phyloP scores from a whole-genome alignment of 2,888 invertebrate genomes.

The Encarsia formosa region DNA sequence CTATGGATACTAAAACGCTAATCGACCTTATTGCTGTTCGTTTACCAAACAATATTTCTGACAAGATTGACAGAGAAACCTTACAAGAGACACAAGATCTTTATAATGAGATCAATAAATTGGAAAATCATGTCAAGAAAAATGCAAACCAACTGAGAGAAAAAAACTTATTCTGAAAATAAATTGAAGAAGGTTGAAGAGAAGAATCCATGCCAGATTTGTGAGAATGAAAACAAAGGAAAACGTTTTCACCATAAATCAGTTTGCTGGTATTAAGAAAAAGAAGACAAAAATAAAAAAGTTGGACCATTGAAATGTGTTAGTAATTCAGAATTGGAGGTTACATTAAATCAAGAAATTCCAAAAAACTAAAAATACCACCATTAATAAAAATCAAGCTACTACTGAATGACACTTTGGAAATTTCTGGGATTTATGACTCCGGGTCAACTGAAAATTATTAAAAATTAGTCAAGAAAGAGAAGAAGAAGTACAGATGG shows the following conservation, averaged over 20 bases:
- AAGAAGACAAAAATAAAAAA: too few relatives aligned
- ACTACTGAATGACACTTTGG: too few relatives aligned
- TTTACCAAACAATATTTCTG: slow-evolving; percentile 34
- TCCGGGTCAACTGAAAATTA: too few relatives aligned
- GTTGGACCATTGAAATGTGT: too few relatives aligned
- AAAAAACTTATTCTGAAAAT: background rate
- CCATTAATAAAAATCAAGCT: too few relatives aligned
- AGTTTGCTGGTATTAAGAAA: background rate
- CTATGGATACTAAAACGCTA: too few relatives aligned
- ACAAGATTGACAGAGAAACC: slow-evolving; percentile 37
- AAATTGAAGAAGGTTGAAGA: background rate
- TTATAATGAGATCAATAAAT: slow-evolving; percentile 36
- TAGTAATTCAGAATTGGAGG: background rate
- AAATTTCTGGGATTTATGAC: too few relatives aligned
- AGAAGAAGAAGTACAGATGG: too few relatives aligned
- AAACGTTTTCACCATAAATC: background rate
- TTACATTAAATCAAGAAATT: background rate
- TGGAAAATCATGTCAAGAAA: slow-evolving; percentile 33
- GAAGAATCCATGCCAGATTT: background rate
- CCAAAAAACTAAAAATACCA: too few relatives aligned
- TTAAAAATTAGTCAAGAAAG: too few relatives aligned
- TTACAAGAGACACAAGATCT: slow-evolving; percentile 35
- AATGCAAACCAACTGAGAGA: slow-evolving; percentile 5
- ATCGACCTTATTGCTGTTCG: slow-evolving; percentile 37
- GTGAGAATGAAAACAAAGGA: background rate